Evolutionary conservation across 2,797 vertebrate species (phyloP), one percentile per base, ranked within the genome.

Genomic region (Alauda arvensis): DNA sequence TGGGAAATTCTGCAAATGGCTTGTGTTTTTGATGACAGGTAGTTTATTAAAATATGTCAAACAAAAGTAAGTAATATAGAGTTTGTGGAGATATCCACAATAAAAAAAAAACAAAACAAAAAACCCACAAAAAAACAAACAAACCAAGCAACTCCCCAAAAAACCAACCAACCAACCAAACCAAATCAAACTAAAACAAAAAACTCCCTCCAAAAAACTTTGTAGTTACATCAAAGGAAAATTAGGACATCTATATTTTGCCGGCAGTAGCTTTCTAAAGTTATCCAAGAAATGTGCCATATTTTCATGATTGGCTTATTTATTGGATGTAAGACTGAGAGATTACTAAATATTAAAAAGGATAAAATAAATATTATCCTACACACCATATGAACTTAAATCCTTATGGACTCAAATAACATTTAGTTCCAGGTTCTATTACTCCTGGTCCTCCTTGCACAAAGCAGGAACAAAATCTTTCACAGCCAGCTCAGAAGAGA

Each of bases 211-310:
- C 40, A 40, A 40, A 52, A 42, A 57, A 61, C 39, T 61, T 10
- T 53, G 56, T 21, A 75, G 49, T 83, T 71, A 89, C 19, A 90
- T 24, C 24, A 82, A 85, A 71, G 37, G 19, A 43, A 70, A 80
- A 94, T 34, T 65, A 83, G 53, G 86, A 60, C 66, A 83, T 53
- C 43, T 80, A 65, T 77, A 20, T 92, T 93, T 86, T 93, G 51
- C 71, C 71, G 42, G 26, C 65, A 92, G 43, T 29, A 88, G 19
- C 19, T 56, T 39, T 49, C 46, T 62, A 33, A 79, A 86, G 25
- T 31, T 68, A 67, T 19, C 63, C 43, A 40, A 82, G 55, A 90
- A 88, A 66, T 15, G 6, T 18, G 28, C 40, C 34, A 46, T 28
- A 63, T 31, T 57, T 68, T 62, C 34, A 55, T 12, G 15, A 91